These are phyloP conservation scores for Bos taurus DNA, from an alignment of 2,113 vertebrate genomes.

Conservation along the genomic window ARS-UCD2.0 NC_037344.1:48433001-48433500, in stretches of 20 bases:
- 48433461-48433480: conserved; percentile 65
- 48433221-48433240: not conserved
- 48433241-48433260: conserved; percentile 23
- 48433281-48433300: conserved; percentile 64
- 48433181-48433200: not conserved
- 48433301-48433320: conserved; percentile 53
- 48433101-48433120: not conserved
- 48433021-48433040: not conserved
- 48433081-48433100: not conserved
- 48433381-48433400: conserved; percentile 68
- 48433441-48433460: conserved; percentile 80
- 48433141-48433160: not conserved
- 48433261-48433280: conserved; percentile 64
- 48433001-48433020: not conserved
- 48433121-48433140: not conserved
- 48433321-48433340: conserved; percentile 72
- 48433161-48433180: conserved; percentile 18
- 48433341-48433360: conserved; percentile 68
- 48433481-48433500: conserved; percentile 63
- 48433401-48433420: conserved; percentile 81
- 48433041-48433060: fast-evolving
- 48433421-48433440: conserved; percentile 83
- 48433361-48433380: conserved; percentile 68
- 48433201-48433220: not conserved
- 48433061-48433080: not conserved